phyloP scores from a whole-genome alignment of 2,797 vertebrate genomes.

The Ceyx erithaca region DNA sequence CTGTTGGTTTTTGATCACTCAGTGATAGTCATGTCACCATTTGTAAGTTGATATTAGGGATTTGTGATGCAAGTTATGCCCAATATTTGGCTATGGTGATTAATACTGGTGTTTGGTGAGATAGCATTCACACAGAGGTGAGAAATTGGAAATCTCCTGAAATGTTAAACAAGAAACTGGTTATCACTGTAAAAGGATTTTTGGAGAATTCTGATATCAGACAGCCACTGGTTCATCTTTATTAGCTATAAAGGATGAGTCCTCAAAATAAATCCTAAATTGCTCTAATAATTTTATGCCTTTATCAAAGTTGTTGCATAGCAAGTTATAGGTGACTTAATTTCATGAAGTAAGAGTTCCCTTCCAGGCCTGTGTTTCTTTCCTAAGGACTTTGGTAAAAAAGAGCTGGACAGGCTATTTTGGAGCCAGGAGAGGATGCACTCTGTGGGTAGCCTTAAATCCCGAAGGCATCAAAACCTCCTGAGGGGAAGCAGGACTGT shows the following conservation, averaged over 20 bases:
- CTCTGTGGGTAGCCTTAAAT: background rate
- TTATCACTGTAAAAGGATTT: background rate
- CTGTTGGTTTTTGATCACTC: background rate
- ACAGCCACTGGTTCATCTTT: background rate
- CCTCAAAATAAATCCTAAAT: background rate
- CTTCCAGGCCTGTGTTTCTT: background rate
- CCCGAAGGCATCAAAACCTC: background rate
- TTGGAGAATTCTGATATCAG: background rate
- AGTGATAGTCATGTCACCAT: background rate
- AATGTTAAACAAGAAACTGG: background rate
- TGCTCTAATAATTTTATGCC: background rate
- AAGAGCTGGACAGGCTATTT: background rate
- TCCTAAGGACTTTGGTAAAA: background rate
- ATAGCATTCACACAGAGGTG: fast-evolving
- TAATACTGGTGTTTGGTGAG: fast-evolving
- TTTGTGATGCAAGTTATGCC: too few relatives aligned
- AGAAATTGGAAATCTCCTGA: background rate
- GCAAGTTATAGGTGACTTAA: background rate
- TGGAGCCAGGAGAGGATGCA: fast-evolving
- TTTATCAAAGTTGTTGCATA: background rate
- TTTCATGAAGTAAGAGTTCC: background rate
- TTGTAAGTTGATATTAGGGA: background rate
- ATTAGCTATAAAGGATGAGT: background rate
- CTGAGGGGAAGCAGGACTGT: background rate
- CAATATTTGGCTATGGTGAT: background rate